phyloP scores from a whole-genome alignment of 2,888 invertebrate genomes.

The Emmelina monodactyla region DNA sequence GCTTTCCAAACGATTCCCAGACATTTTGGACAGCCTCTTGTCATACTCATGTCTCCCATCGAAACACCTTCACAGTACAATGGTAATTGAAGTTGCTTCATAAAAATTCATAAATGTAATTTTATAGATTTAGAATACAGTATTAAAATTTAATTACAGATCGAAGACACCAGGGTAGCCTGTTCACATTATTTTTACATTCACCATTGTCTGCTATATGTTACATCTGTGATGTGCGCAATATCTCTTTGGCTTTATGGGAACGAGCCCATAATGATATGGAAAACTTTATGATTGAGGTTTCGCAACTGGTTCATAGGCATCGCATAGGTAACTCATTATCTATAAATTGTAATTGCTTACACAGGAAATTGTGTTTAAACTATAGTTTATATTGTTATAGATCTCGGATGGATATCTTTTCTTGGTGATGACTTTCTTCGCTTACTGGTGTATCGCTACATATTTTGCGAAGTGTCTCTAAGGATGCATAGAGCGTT shows the following conservation, averaged over 20 bases:
- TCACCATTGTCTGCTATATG: conserved; percentile 93
- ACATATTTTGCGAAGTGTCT: conserved; percentile 92
- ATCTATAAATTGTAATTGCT: background rate
- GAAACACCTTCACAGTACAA: conserved; percentile 86
- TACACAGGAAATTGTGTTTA: no score
- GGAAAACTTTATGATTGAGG: conserved; percentile 89
- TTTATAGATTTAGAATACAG: background rate
- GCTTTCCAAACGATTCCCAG: conserved; percentile 89
- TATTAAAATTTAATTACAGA: conserved; percentile 51
- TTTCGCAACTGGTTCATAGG: conserved; percentile 81
- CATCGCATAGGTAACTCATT: conserved; percentile 59
- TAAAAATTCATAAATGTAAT: background rate
- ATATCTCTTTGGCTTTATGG: conserved; percentile 87
- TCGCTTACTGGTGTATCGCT: conserved; percentile 85
- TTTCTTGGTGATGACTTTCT: conserved; percentile 97
- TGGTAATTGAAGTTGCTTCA: conserved; percentile 59
- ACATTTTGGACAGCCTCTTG: conserved; percentile 92
- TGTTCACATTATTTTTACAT: conserved; percentile 95
- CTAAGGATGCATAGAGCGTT: conserved; percentile 87
- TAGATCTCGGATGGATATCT: conserved; percentile 77
- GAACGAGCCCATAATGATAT: conserved; percentile 88
- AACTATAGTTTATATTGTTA: conserved; percentile 20
- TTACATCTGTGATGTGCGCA: conserved; percentile 87
- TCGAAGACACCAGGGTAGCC: conserved; percentile 79
- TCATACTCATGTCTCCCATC: conserved; percentile 92